These are phyloP conservation scores for Azorinus chamasolen DNA, from an alignment of 2,888 invertebrate genomes.

Conservation along the genomic window DNA sequence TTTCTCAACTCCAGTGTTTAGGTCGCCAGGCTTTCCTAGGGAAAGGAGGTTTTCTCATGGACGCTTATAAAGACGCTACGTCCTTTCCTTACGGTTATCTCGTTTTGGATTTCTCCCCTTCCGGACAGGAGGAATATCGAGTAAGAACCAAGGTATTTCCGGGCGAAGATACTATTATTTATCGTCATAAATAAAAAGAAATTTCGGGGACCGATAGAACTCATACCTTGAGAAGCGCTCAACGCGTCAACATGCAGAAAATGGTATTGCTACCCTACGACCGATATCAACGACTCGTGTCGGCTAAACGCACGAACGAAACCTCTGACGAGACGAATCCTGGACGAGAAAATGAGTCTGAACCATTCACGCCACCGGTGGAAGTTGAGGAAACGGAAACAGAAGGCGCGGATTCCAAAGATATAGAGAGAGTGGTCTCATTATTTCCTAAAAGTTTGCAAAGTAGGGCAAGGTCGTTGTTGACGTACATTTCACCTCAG, in stretches of 20 bases:
- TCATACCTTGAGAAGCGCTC: neutral
- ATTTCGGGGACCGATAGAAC: neutral
- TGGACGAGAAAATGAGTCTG: too few relatives aligned
- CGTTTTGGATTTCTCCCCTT: constrained; percentile 50
- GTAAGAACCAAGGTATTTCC: constrained; percentile 41
- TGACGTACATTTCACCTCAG: constrained; percentile 27
- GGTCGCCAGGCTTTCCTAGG: constrained; percentile 51
- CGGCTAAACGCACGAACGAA: neutral
- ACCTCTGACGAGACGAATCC: constrained; percentile 6
- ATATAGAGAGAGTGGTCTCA: too few relatives aligned
- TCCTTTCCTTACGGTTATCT: constrained; percentile 49
- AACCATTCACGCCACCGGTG: too few relatives aligned
- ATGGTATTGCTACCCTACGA: constrained; percentile 27
- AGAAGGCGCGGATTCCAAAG: too few relatives aligned
- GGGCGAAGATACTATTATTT: constrained; percentile 39
- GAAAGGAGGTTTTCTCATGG: constrained; percentile 34
- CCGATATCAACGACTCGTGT: constrained; percentile 28
- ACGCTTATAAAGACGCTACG: constrained; percentile 46
- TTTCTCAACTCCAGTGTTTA: constrained; percentile 52
- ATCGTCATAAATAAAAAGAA: constrained; percentile 20
- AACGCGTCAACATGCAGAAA: constrained; percentile 29
- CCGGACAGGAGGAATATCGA: constrained; percentile 28
- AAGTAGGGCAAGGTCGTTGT: constrained; percentile 7
- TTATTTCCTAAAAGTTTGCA: constrained; percentile 35
- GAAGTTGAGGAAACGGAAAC: too few relatives aligned